These are phyloP conservation scores for Leptoteleia sp. DNA, from an alignment of 1,140 invertebrate genomes.

Conservation along the genomic window DNA sequence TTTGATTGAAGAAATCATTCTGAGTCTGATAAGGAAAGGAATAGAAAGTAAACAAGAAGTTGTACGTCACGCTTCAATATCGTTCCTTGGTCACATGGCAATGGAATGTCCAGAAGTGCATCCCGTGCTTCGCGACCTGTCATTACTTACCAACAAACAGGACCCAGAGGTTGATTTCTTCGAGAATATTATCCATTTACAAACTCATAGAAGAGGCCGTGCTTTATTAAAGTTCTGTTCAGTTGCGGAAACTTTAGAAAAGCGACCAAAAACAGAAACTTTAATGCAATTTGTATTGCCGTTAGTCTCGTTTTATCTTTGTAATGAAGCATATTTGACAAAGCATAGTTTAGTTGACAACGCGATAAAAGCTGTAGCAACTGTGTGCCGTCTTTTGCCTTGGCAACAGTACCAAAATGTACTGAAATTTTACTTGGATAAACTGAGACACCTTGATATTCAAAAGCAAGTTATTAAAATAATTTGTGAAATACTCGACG, in stretches of 20 bases:
- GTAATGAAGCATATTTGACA: constrained; percentile 87
- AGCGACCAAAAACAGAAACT: constrained; percentile 85
- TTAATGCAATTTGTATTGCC: constrained; percentile 93
- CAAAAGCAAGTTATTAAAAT: constrained; percentile 92
- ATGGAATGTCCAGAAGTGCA: constrained; percentile 87
- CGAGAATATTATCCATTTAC: constrained; percentile 94
- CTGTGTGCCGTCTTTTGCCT: constrained; percentile 88
- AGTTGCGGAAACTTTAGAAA: constrained; percentile 82
- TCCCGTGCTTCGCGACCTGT: constrained; percentile 88
- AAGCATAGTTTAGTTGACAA: constrained; percentile 92
- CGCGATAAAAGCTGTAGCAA: constrained; percentile 88
- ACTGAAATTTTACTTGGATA: constrained; percentile 89
- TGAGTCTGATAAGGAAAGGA: constrained; percentile 86
- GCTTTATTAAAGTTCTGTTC: constrained; percentile 88
- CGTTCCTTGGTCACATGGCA: constrained; percentile 87
- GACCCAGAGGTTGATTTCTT: constrained; percentile 96
- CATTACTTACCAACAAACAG: constrained; percentile 85
- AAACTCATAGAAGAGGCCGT: constrained; percentile 90
- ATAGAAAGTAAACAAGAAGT: constrained; percentile 85
- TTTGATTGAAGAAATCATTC: constrained; percentile 87
- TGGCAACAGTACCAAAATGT: constrained; percentile 94
- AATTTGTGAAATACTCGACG: constrained; percentile 91
- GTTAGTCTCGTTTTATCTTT: constrained; percentile 89
- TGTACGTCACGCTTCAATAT: constrained; percentile 88
- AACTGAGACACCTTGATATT: constrained; percentile 87